A percentile compares a stretch with the other conserved stretches of the same genome.
These are phyloP conservation scores for Dasypogon diadema DNA, from an alignment of 2,888 invertebrate genomes.

Conservation along the genomic window DNA sequence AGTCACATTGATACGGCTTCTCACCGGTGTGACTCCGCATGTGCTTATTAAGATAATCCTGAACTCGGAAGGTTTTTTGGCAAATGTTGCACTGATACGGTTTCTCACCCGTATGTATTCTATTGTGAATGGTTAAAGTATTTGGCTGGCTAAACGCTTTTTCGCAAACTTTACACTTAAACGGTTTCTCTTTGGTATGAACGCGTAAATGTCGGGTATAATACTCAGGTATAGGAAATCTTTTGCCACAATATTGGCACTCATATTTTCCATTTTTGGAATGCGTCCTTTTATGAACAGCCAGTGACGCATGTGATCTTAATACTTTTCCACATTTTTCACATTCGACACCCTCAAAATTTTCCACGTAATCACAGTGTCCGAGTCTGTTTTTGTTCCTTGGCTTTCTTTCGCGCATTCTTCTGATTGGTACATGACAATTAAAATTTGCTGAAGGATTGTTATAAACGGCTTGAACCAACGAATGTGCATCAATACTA, in stretches of 20 bases:
- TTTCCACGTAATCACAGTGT: not conserved
- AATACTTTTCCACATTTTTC: constrained; percentile 3
- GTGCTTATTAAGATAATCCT: constrained; percentile 29
- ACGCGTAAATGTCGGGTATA: not conserved
- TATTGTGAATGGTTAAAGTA: constrained; percentile 3
- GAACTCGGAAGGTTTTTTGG: constrained; percentile 16
- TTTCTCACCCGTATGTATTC: constrained; percentile 25
- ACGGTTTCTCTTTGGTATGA: constrained; percentile 10
- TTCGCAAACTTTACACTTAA: constrained; percentile 7
- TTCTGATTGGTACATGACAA: not conserved
- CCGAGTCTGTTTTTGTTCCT: not conserved
- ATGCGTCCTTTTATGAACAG: constrained; percentile 1
- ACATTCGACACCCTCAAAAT: constrained; percentile 4
- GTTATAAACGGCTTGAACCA: too few relatives aligned
- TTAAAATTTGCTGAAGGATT: too few relatives aligned
- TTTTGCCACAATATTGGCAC: constrained; percentile 21
- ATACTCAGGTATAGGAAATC: not conserved
- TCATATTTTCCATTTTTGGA: not conserved
- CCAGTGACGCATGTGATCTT: constrained; percentile 11
- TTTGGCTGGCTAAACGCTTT: constrained; percentile 14
- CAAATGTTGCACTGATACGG: constrained; percentile 19
- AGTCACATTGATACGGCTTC: constrained; percentile 18
- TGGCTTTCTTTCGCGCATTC: not conserved
- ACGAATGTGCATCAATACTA: too few relatives aligned
- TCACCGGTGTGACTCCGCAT: constrained; percentile 31